Evolutionary conservation across 2,113 vertebrate species (phyloP), one percentile per base, ranked within the genome.

Genomic region (Centropristis striata): DNA sequence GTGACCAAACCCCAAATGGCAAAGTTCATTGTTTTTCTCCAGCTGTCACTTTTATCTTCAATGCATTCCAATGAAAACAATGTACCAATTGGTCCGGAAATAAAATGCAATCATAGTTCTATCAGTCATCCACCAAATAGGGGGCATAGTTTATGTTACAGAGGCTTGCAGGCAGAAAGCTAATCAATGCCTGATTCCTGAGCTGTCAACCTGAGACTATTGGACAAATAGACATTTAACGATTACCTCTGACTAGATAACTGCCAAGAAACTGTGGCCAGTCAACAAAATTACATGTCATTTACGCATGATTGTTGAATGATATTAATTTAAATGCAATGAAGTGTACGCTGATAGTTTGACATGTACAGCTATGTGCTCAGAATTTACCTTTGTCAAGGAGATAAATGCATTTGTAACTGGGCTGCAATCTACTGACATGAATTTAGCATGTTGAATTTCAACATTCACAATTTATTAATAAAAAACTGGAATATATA

Each of bases 151-250:
- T 80, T 36, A 69, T 71, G 66, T 65, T 5, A 50, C 37, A 58
- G 55, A 14, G 25, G 65, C 21, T 77, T 71, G 67, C 20, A 47
- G 42, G 65, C 66, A 28, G 81, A 66, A 80, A 78, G 68, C 36
- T 76, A 82, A 89, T 89, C 80, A 7, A 91, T 89, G 20, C 28
- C 57, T 37, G 55, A 86, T 81, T 78, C 27, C 71, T 79, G 60
- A 80, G 71, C 71, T 81, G 78, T 83, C 80, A 74, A 39, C 55
- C 69, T 65, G 58, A 50, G 20, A 42, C 49, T 15, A 10, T 16
- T 58, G 18, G 59, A 79, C 16, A 20, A 41, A 37, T 41, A 60
- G 5, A 39, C 25, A 0, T 81, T 83, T 55, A 75, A 59, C 36
- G 23, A 78, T 86, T 71, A 72, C 27, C 39, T 61, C 28, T 66